Conservation (phyloP, 2,113 vertebrate genomes). For the Agapornis roseicollis region DNA sequence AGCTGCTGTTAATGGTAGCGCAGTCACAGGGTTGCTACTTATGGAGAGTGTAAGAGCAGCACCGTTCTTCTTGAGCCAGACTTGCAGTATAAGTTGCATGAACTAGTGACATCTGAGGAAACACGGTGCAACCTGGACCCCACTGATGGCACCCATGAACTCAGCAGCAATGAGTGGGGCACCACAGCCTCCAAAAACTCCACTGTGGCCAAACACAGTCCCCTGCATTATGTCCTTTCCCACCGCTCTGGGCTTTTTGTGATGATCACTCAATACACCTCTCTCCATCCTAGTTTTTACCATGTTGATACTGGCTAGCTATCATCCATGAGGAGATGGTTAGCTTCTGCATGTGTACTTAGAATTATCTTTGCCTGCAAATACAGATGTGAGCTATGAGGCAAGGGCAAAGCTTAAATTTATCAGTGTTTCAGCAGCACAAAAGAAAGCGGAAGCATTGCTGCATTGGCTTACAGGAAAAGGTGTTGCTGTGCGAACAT, state of each 20-base stretch:
- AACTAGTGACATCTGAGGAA: neutral
- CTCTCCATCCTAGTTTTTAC: neutral
- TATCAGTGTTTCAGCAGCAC: neutral
- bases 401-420: neutral
- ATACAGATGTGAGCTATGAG: too few species aligned
- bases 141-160: neutral
- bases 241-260: neutral
- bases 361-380: neutral
- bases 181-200: neutral
- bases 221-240: neutral
- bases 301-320: too few species aligned
- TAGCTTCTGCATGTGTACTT: neutral
- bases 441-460: neutral
- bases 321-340: rapidly evolving
- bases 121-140: too few species aligned
- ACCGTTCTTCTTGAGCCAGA: rapidly evolving
- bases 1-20: rapidly evolving
- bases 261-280: neutral
- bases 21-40: rapidly evolving
- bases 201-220: neutral
- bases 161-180: neutral
- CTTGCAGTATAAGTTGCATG: neutral
- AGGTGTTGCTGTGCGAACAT: neutral
- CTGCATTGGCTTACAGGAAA: rapidly evolving
- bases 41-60: neutral